phyloP scores from a whole-genome alignment of 64 coral and sea anemone species.

The Astreopora myriophthalma region DNA sequence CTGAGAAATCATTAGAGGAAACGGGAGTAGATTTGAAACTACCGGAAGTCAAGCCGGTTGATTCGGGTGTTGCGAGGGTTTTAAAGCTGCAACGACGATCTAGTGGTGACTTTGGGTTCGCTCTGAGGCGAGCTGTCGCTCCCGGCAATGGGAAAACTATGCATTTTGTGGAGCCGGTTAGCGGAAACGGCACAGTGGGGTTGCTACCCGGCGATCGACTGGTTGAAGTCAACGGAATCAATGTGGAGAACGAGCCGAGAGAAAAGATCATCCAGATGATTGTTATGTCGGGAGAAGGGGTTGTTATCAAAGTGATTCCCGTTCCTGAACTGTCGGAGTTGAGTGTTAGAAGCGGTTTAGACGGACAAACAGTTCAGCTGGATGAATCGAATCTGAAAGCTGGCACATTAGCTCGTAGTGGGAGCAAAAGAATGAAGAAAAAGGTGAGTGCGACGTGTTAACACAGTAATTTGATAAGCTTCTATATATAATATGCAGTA shows the following conservation, averaged over 20 bases:
- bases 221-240: constrained; percentile 92
- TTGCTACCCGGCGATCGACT: constrained; percentile 89
- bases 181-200: constrained; percentile 52
- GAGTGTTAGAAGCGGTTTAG: constrained; percentile 91
- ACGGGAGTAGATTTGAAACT: constrained; percentile 85
- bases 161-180: constrained; percentile 91
- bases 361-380: constrained; percentile 88
- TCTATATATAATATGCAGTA: no score
- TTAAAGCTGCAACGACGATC: constrained; percentile 73
- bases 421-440: constrained; percentile 97
- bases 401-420: constrained; percentile 91
- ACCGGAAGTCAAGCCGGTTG: constrained; percentile 85
- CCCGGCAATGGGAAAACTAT: constrained; percentile 80
- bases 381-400: constrained; percentile 94
- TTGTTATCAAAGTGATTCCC: constrained; percentile 91
- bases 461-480: neutral
- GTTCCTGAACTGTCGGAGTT: constrained; percentile 92
- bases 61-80: constrained; percentile 78
- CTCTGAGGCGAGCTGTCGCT: constrained; percentile 80
- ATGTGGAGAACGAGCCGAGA: constrained; percentile 85
- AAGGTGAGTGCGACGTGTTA: constrained; percentile 64
- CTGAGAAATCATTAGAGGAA: constrained; percentile 81
- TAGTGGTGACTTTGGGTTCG: constrained; percentile 95
- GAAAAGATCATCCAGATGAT: constrained; percentile 99
- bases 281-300: constrained; percentile 86